A percentile compares a stretch with the other conserved stretches of the same genome.
Evolutionary conservation across 2,113 vertebrate species (phyloP).

Genomic region (Rhea americana): DNA sequence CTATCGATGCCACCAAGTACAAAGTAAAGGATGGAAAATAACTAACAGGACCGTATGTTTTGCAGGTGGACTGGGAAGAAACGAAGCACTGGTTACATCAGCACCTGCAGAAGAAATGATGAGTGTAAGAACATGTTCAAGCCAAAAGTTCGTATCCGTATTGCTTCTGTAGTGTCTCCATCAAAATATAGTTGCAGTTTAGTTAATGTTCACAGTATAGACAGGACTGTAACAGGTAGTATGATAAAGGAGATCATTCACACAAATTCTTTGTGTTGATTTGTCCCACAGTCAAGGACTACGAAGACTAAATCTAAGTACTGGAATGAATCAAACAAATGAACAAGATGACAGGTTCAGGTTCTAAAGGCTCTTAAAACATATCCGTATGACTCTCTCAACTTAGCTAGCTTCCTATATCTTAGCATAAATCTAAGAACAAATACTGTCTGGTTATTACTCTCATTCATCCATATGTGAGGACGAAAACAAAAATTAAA

Average conservation of each 20-base stretch:
- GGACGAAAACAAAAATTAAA: neutral
- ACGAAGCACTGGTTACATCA: neutral
- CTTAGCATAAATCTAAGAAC: neutral
- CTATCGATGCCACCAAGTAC: neutral
- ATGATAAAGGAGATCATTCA: neutral
- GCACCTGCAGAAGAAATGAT: neutral
- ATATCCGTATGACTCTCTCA: neutral
- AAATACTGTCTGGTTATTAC: rapidly evolving
- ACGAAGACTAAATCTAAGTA: neutral
- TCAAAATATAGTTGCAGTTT: neutral
- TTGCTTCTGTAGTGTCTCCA: neutral
- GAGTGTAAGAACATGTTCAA: neutral
- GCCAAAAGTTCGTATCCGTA: neutral
- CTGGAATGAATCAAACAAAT: neutral
- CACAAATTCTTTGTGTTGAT: neutral
- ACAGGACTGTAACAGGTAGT: neutral
- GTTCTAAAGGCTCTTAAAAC: neutral
- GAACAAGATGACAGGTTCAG: neutral
- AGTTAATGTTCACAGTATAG: neutral
- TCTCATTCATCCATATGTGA: neutral
- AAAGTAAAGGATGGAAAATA: neutral
- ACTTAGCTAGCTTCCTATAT: neutral
- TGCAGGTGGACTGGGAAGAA: neutral
- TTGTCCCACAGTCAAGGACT: neutral
- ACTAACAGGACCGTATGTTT: neutral